phyloP scores from a whole-genome alignment of 2,888 invertebrate species.

The Ennomos fuscantarius region DNA sequence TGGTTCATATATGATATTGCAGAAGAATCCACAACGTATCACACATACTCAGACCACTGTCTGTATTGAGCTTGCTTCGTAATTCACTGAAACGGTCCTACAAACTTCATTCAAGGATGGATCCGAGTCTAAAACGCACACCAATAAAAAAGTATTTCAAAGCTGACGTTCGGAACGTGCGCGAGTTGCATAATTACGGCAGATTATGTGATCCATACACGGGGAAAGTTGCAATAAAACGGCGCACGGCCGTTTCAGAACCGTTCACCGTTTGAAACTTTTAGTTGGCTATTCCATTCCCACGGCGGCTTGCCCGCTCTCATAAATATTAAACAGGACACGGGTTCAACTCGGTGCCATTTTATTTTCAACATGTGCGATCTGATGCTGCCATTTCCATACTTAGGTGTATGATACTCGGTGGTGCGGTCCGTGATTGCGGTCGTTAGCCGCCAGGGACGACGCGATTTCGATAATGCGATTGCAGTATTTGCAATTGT shows the following conservation, averaged over 20 bases:
- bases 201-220: constrained; percentile 43
- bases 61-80: not conserved
- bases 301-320: constrained; percentile 43
- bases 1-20: too few relatives aligned
- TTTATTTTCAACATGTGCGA: constrained; percentile 59
- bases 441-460: constrained; percentile 23
- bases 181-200: constrained; percentile 30
- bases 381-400: constrained; percentile 48
- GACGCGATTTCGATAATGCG: constrained; percentile 31
- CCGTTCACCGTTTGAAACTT: constrained; percentile 58
- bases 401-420: constrained; percentile 45
- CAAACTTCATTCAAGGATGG: constrained; percentile 2
- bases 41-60: not conserved
- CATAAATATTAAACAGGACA: constrained; percentile 67
- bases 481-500: constrained; percentile 27
- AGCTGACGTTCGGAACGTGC: constrained; percentile 3
- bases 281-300: constrained; percentile 56
- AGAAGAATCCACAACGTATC: too few relatives aligned
- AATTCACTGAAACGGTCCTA: constrained; percentile 1
- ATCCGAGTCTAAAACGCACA: not conserved
- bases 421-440: constrained; percentile 31
- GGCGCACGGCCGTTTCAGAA: constrained; percentile 52
- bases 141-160: constrained; percentile 9
- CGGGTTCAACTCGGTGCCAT: constrained; percentile 51
- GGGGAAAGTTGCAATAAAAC: constrained; percentile 57